A percentile compares a stretch with the other conserved stretches of the same genome.
These are phyloP conservation scores for Pachyuromys duprasi DNA, from an alignment of 2,797 vertebrate species.

Conservation along the genomic window DNA sequence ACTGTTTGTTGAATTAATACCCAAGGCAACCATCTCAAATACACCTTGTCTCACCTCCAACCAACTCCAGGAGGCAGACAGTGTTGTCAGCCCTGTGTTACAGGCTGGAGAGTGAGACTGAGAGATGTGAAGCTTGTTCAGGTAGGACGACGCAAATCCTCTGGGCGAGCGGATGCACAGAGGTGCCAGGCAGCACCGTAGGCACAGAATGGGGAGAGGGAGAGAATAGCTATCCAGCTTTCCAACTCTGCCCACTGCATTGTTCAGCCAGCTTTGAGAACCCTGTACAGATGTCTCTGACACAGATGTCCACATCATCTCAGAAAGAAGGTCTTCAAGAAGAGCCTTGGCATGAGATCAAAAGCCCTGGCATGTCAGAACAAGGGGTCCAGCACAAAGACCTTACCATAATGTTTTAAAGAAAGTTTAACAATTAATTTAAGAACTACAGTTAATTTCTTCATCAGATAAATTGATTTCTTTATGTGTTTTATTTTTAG, in stretches of 20 bases:
- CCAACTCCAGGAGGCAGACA: not conserved
- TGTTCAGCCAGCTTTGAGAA: not conserved
- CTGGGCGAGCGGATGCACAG: not conserved
- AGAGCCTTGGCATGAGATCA: not conserved
- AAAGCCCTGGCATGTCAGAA: not conserved
- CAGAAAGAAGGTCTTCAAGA: not conserved
- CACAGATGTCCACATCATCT: not conserved
- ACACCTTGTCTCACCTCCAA: not conserved
- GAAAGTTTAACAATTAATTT: conserved; percentile 35
- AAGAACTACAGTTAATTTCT: conserved; percentile 14
- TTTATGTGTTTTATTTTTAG: too few relatives aligned
- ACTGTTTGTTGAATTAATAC: not conserved
- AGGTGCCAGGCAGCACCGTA: not conserved
- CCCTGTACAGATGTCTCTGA: not conserved
- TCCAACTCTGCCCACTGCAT: not conserved
- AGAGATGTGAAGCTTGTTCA: conserved; percentile 38
- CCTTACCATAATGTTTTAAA: not conserved
- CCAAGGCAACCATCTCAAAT: not conserved
- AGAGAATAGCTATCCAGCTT: not conserved
- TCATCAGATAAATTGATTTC: not conserved
- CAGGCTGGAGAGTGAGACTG: conserved; percentile 1
- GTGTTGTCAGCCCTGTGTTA: not conserved
- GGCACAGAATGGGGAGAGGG: not conserved
- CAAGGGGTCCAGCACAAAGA: not conserved
- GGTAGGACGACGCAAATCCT: not conserved